These are phyloP conservation scores for Lordiphosa stackelbergi DNA, from an alignment of 1,140 invertebrate species.

Conservation along the genomic window DNA sequence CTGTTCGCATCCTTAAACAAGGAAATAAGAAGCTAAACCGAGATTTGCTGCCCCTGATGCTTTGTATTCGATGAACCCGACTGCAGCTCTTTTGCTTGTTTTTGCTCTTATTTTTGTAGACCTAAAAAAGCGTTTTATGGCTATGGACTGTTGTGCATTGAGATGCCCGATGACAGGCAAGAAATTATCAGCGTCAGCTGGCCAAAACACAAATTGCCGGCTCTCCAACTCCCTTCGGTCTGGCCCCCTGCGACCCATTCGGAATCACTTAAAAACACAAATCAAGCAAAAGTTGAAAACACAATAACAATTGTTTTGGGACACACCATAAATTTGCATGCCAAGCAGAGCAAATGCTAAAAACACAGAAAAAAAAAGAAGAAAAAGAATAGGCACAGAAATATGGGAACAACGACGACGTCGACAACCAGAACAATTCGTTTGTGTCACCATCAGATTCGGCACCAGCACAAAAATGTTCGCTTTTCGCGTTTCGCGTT, in stretches of 20 bases:
- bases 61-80: too few species aligned
- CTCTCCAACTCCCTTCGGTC: not conserved
- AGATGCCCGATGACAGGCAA: conserved; percentile 57
- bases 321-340: conserved; percentile 75
- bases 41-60: too few species aligned
- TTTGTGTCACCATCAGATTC: conserved; percentile 75
- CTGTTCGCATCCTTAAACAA: too few species aligned
- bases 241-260: conserved; percentile 64
- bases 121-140: conserved; percentile 67
- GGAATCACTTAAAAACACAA: conserved; percentile 75
- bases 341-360: conserved; percentile 52
- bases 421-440: conserved; percentile 71
- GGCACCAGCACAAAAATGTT: conserved; percentile 71
- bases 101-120: not conserved
- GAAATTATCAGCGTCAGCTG: conserved; percentile 60
- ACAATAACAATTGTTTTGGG: conserved; percentile 76
- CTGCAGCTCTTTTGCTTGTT: too few species aligned
- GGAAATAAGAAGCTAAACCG: too few species aligned
- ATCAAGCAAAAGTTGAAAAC: conserved; percentile 75
- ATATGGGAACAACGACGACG: conserved; percentile 49
- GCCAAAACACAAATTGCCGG: conserved; percentile 28
- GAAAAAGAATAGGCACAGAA: conserved; percentile 60
- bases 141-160: conserved; percentile 36
- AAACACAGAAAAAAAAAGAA: conserved; percentile 50
- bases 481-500: conserved; percentile 62